Percentiles rank a stretch among this genome's conserved stretches.
These are phyloP conservation scores for Pitta sordida DNA, from an alignment of 2,113 vertebrate genomes.

Conservation along the genomic window DNA sequence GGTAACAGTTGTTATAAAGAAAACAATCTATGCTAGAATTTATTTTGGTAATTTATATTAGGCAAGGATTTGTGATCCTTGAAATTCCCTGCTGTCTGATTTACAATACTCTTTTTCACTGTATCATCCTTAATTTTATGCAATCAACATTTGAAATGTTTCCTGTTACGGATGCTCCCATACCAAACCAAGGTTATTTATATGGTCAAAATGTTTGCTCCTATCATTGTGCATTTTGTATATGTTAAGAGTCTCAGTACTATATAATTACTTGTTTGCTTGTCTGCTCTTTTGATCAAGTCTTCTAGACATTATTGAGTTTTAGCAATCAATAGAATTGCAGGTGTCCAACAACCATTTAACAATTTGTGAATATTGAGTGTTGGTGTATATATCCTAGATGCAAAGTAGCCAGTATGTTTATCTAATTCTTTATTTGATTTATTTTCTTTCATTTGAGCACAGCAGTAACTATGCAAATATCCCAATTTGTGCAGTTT, in stretches of 20 bases:
- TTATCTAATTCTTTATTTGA: conserved; percentile 25
- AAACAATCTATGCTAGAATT: neutral
- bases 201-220: neutral
- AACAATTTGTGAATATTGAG: neutral
- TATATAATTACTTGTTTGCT: neutral
- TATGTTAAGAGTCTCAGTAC: neutral
- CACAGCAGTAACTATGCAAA: neutral
- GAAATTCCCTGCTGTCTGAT: neutral
- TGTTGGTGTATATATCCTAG: neutral
- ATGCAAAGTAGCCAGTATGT: neutral
- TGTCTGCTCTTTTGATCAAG: conserved; percentile 16
- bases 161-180: neutral
- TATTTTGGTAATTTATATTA: neutral
- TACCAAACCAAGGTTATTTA: neutral
- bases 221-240: neutral
- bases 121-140: neutral
- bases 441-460: conserved; percentile 19
- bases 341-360: neutral
- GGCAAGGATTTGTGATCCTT: neutral
- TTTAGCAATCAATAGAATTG: neutral
- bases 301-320: neutral
- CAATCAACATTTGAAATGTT: neutral
- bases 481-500: neutral
- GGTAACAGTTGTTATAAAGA: conserved; percentile 5
- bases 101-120: conserved; percentile 20